phyloP scores from a whole-genome alignment of 2,888 invertebrate genomes.

The Lasius platythorax region DNA sequence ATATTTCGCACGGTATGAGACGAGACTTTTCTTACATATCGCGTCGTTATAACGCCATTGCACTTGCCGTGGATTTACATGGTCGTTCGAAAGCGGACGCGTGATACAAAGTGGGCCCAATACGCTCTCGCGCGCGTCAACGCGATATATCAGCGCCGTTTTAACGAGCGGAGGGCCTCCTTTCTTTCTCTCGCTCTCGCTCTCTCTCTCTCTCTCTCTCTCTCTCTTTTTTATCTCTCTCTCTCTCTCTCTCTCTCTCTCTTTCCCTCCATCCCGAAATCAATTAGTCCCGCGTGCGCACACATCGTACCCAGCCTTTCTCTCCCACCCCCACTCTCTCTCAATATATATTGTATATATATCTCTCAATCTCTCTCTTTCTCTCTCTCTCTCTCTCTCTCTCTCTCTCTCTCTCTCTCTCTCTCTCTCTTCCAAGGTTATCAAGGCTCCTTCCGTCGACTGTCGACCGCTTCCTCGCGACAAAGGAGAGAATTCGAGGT shows the following conservation, averaged over 20 bases:
- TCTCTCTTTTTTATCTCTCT: slow-evolving; percentile 28
- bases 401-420: slow-evolving; percentile 41
- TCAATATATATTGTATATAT: too few relatives aligned
- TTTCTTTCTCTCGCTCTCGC: slow-evolving; percentile 24
- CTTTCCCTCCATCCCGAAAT: slow-evolving; percentile 24
- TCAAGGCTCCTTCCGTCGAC: slow-evolving; percentile 40
- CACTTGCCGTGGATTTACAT: slow-evolving; percentile 49
- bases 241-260: slow-evolving; percentile 8
- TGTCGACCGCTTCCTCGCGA: slow-evolving; percentile 38
- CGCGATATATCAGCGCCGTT: slow-evolving; percentile 50
- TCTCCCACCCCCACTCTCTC: neutral
- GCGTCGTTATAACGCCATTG: slow-evolving; percentile 17
- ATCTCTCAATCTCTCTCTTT: too few relatives aligned
- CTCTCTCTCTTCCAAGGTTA: slow-evolving; percentile 43
- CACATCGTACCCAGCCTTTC: slow-evolving; percentile 44
- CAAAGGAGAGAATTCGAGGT: slow-evolving; percentile 38
- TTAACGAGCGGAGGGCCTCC: slow-evolving; percentile 46
- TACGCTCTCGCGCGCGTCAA: slow-evolving; percentile 42
- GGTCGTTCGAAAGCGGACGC: slow-evolving; percentile 40
- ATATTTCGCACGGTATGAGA: neutral
- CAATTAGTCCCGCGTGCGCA: slow-evolving; percentile 51
- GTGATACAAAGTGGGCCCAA: slow-evolving; percentile 32
- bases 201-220: too few relatives aligned
- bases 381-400: slow-evolving; percentile 35
- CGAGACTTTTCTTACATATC: neutral